Base-by-base conservation (phyloP, 2,797 vertebrate genomes). In the Anolis apletophallus region DNA sequence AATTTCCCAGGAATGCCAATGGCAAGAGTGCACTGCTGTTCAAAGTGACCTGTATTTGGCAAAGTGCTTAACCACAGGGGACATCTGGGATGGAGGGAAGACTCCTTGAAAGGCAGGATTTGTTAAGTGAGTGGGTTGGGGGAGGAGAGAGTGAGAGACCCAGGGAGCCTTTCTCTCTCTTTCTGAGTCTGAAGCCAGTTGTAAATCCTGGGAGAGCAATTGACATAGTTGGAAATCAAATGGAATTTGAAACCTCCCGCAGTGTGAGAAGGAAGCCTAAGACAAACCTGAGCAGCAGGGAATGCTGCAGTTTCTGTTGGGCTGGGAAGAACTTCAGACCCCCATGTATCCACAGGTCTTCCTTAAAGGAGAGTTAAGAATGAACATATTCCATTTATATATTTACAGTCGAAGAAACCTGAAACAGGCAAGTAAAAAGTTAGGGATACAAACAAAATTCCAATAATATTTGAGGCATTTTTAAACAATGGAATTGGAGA, bases 1-100 rank as follows among this genome's bases (percentile, higher is more conserved):
- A 88, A 83, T 83, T 83, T 79, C 50, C 84, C 29, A 67, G 80
- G 88, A 93, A 91, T 67, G 92, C 0, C 0, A 91, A 40, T 9
- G 9, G 80, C 5, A 19, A 85, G 73, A 83, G 46, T n/a, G 55
- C 87, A 87, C 19, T 23, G 72, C 90, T 0, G 67, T 73, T 82
- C 19, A 40, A 59, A 46, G 80, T 29, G 46, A 32, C 80, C n/a
- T 64, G 55, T 54, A 32, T 68, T 72, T 55, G 10, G 68, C 55
- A 50, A 85, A 16, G 0, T 46, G 29, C 54, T 75, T 13, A 82
- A 57, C 61, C 40, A 83, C 86, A 0, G 0, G 2, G 19, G 50
- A 12, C 32, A 82, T 17, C 82, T 88, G 29, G 74, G 71, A 88
- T 72, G 64, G 85, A 88, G 86, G 87, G 57, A 80, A 83, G 77